Conservation (phyloP, 2,113 vertebrate species). For the Carassius auratus region DNA sequence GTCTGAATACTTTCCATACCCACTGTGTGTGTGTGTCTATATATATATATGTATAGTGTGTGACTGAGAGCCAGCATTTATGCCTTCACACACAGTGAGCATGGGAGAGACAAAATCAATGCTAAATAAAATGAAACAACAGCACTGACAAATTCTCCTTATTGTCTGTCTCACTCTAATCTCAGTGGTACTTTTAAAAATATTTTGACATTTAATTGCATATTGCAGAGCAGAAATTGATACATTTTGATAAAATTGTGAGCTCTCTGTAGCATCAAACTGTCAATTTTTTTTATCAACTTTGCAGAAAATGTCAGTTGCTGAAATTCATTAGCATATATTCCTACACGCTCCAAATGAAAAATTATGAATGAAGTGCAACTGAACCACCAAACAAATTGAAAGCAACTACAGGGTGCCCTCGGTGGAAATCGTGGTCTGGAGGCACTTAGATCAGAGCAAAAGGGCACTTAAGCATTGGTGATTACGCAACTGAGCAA, state of each 20-base stretch:
- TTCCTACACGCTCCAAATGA: not conserved
- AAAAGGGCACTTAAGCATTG: no score
- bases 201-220: not conserved
- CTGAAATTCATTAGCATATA: not conserved
- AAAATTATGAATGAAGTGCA: not conserved
- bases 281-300: not conserved
- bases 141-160: not conserved
- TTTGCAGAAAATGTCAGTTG: not conserved
- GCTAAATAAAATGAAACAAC: not conserved
- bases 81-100: no score
- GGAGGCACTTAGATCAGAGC: no score
- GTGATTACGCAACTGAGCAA: not conserved
- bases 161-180: not conserved
- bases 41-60: no score
- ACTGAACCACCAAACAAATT: not conserved
- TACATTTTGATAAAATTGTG: not conserved
- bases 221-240: no score
- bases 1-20: no score
- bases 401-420: not conserved
- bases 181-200: not conserved
- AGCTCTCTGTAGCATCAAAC: not conserved
- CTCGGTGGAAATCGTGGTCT: no score
- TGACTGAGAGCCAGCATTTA: no score
- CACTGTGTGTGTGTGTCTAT: no score
- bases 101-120: no score